These are phyloP conservation scores for Drosophila funebris DNA, from an alignment of 1,140 invertebrate genomes.

Conservation along the genomic window DNA sequence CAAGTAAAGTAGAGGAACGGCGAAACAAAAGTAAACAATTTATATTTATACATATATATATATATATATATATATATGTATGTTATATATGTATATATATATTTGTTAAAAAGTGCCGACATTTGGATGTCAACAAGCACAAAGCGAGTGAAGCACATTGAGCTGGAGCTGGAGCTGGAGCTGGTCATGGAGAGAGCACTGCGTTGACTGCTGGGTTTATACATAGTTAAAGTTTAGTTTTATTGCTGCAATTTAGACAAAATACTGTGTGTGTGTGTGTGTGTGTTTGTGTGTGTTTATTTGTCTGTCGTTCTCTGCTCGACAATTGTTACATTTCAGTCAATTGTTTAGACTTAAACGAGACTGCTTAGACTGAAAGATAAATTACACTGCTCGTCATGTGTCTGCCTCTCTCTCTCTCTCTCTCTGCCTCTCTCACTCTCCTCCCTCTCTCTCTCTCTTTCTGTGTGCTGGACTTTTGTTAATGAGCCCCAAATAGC, in stretches of 20 bases:
- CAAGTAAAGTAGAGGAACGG: not conserved
- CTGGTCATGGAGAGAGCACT: constrained; percentile 44
- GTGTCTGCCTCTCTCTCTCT: constrained; percentile 6
- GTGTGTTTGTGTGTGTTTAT: constrained; percentile 25
- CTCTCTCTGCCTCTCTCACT: not conserved
- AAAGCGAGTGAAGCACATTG: constrained; percentile 9
- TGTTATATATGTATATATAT: too few relatives aligned
- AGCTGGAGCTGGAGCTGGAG: constrained; percentile 1
- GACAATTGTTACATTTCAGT: constrained; percentile 71
- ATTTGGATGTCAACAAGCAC: constrained; percentile 76
- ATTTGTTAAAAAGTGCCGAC: constrained; percentile 75
- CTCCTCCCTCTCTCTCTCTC: not conserved
- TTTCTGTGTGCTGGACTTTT: constrained; percentile 21
- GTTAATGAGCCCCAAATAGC: constrained; percentile 47
- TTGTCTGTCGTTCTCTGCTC: constrained; percentile 17
- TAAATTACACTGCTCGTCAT: constrained; percentile 61
- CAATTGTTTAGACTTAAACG: constrained; percentile 73
- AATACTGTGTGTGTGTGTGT: constrained; percentile 34
- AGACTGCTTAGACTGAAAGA: constrained; percentile 53
- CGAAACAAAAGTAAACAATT: not conserved
- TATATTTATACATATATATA: not conserved
- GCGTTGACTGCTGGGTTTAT: constrained; percentile 16
- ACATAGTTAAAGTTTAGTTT: constrained; percentile 78
- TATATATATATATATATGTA: constrained; percentile 7
- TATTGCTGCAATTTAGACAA: constrained; percentile 74